These are phyloP conservation scores for Gerris lacustris DNA, from an alignment of 2,888 invertebrate genomes.

Conservation along the genomic window DNA sequence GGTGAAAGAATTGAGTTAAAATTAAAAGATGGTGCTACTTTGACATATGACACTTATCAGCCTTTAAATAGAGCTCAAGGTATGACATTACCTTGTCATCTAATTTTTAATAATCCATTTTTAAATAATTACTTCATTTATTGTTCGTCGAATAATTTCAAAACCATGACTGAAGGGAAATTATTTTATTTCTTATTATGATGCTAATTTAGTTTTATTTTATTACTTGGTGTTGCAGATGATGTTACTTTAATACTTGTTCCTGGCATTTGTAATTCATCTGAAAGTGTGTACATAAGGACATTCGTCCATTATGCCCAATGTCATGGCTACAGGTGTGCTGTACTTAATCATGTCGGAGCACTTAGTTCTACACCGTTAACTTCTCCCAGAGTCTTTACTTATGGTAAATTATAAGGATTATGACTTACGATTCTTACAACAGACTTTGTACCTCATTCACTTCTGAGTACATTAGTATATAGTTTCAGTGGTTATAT, in stretches of 20 bases:
- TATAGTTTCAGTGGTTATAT: too few relatives aligned
- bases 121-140: background rate
- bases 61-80: conserved; percentile 39
- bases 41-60: conserved; percentile 86
- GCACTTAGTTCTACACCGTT: conserved; percentile 73
- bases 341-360: conserved; percentile 87
- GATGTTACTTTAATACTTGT: conserved; percentile 78
- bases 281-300: conserved; percentile 85
- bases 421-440: too few relatives aligned
- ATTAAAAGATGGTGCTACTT: conserved; percentile 71
- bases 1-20: conserved; percentile 66
- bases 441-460: too few relatives aligned
- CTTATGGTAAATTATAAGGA: conserved; percentile 59
- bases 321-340: conserved; percentile 80
- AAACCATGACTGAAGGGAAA: too few relatives aligned
- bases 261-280: conserved; percentile 87
- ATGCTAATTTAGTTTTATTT: too few relatives aligned
- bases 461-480: too few relatives aligned
- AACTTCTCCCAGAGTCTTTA: conserved; percentile 77
- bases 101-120: conserved; percentile 6
- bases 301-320: conserved; percentile 88
- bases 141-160: too few relatives aligned
- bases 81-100: background rate
- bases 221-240: conserved; percentile 44
- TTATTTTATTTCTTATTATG: too few relatives aligned